Conservation (phyloP, 2,797 vertebrate species). For the Paedocypris micromegethes region DNA sequence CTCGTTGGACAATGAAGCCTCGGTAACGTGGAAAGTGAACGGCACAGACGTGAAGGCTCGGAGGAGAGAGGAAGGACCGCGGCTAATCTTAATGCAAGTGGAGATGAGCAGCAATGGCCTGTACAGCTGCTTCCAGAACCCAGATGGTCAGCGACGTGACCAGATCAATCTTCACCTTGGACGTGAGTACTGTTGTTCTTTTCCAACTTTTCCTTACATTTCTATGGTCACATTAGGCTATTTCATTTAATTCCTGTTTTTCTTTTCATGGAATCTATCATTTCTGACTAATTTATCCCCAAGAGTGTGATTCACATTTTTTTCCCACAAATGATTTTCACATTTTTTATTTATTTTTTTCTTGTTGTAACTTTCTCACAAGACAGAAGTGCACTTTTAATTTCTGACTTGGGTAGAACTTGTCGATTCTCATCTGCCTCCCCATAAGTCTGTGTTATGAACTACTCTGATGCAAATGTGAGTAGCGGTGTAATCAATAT, state of each 20-base stretch:
- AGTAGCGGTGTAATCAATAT: conserved; percentile 24
- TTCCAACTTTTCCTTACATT: background rate
- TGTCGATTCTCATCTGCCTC: background rate
- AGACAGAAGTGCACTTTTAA: no score
- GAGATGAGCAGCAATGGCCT: conserved; percentile 80
- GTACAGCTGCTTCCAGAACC: conserved; percentile 92
- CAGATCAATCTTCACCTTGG: conserved; percentile 84
- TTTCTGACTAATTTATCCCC: no score
- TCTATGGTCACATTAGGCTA: no score
- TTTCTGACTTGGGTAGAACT: no score
- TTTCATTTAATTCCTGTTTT: no score
- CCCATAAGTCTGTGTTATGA: conserved; percentile 7
- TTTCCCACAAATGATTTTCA: no score
- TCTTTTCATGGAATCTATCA: no score
- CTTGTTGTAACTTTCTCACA: no score
- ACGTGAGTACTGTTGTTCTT: conserved; percentile 73
- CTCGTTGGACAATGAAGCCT: conserved; percentile 76
- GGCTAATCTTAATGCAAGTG: conserved; percentile 76
- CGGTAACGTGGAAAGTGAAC: conserved; percentile 90
- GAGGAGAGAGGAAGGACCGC: conserved; percentile 75
- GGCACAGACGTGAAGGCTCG: conserved; percentile 81
- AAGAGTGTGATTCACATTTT: no score
- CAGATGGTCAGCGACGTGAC: conserved; percentile 83
- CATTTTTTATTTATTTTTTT: no score
- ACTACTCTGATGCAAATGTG: conserved; percentile 21